Conservation (phyloP, 2,113 vertebrate genomes). For the Drymodes brunneopygia region DNA sequence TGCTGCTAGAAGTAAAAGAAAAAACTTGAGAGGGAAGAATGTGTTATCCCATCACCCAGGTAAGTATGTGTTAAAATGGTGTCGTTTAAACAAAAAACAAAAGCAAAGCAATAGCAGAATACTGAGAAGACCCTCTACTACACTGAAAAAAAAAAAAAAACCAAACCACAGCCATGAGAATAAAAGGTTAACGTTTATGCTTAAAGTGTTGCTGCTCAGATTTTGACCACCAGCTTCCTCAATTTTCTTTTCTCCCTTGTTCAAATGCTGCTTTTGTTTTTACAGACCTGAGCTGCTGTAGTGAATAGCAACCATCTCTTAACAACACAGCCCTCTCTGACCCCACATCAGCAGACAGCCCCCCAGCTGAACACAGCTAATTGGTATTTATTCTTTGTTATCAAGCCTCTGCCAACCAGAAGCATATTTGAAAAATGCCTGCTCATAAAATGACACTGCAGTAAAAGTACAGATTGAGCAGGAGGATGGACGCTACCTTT, state of each 20-base stretch:
- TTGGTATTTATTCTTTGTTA: neutral
- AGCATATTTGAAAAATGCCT: neutral
- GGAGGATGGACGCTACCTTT: neutral
- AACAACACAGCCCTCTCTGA: neutral
- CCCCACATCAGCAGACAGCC: neutral
- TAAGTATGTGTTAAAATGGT: neutral
- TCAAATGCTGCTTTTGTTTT: neutral
- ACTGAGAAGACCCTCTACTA: neutral
- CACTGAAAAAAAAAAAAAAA: neutral
- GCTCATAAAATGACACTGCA: neutral
- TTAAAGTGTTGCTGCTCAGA: neutral
- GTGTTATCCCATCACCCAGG: neutral
- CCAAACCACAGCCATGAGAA: neutral
- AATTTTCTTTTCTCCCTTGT: neutral
- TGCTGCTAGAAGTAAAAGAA: neutral
- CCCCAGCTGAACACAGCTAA: neutral
- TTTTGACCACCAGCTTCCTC: neutral
- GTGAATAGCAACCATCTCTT: neutral
- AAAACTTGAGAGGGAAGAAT: neutral
- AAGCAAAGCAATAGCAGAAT: neutral
- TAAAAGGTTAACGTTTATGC: neutral
- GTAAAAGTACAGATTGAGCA: neutral
- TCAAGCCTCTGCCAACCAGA: neutral
- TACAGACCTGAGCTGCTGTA: neutral
- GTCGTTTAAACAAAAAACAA: neutral